A percentile compares a stretch with the other conserved stretches of the same genome.
Evolutionary conservation across 2,888 invertebrate species (phyloP).

Genomic region (Incurvaria masculella): DNA sequence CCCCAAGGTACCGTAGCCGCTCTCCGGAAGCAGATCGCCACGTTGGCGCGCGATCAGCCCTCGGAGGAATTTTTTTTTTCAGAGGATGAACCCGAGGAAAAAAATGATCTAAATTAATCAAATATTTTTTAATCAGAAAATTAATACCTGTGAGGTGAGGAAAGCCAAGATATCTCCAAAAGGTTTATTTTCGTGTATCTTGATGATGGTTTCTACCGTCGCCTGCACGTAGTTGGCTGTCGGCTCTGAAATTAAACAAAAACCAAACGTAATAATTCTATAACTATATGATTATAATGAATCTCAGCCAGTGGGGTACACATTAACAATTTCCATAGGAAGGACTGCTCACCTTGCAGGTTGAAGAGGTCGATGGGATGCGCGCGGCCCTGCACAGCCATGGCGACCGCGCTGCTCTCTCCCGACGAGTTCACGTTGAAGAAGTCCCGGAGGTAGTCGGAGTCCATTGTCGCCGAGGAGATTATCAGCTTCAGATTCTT

Average conservation of each 20-base stretch:
- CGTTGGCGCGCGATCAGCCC: no score
- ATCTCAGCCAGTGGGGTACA: neutral
- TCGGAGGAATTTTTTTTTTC: no score
- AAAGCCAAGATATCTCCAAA: constrained; percentile 90
- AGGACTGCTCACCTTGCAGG: constrained; percentile 56
- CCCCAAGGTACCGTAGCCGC: no score
- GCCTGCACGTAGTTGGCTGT: constrained; percentile 87
- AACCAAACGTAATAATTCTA: neutral
- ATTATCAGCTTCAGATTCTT: constrained; percentile 80
- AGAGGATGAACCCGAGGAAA: no score
- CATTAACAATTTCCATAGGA: neutral
- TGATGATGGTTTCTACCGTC: constrained; percentile 82
- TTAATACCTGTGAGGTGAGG: constrained; percentile 79
- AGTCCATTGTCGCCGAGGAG: constrained; percentile 95
- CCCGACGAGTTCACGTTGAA: constrained; percentile 58
- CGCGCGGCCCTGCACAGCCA: constrained; percentile 86
- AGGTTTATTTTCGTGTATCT: constrained; percentile 81
- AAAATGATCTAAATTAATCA: no score
- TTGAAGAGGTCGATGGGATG: constrained; percentile 88
- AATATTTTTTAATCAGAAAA: no score
- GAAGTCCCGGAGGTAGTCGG: constrained; percentile 76
- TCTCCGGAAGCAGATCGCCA: no score
- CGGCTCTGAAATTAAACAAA: constrained; percentile 65
- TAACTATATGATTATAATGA: neutral
- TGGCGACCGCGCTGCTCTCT: constrained; percentile 64